A percentile compares a stretch with the other conserved stretches of the same genome.
phyloP scores from a whole-genome alignment of 2,797 vertebrate genomes.

The Megaceryle alcyon region DNA sequence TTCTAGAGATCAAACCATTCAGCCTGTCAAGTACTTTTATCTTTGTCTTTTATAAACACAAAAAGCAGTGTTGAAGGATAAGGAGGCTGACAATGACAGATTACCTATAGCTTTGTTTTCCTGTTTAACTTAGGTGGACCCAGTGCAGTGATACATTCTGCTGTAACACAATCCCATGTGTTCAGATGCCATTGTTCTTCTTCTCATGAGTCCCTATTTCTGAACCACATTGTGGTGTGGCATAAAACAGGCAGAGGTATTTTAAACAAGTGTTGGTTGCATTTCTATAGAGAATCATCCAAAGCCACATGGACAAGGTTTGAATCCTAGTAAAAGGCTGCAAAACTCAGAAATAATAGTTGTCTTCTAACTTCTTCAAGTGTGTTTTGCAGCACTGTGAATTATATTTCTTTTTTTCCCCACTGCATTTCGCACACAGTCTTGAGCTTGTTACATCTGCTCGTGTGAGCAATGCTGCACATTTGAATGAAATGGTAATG shows the following conservation, averaged over 20 bases:
- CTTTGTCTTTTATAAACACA: slow-evolving; percentile 56
- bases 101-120: slow-evolving; percentile 58
- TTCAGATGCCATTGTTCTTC: slow-evolving; percentile 8
- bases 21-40: slow-evolving; percentile 42
- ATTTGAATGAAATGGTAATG: slow-evolving; percentile 41
- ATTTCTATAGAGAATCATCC: background rate
- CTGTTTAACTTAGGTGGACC: slow-evolving; percentile 53
- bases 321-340: background rate
- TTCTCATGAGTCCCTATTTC: background rate
- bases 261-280: background rate
- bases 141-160: background rate
- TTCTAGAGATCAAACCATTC: slow-evolving; percentile 10
- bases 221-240: background rate
- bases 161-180: slow-evolving; percentile 30
- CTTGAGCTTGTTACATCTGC: background rate
- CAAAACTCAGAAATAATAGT: background rate
- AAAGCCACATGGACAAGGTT: background rate
- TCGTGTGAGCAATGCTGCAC: background rate
- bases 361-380: background rate
- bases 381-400: background rate
- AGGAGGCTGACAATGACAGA: slow-evolving; percentile 68
- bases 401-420: background rate
- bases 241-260: background rate
- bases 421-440: slow-evolving; percentile 20
- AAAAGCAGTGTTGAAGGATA: background rate